These are phyloP conservation scores for Orthonychiurus folsomi DNA, from an alignment of 2,888 invertebrate species.

Conservation along the genomic window DNA sequence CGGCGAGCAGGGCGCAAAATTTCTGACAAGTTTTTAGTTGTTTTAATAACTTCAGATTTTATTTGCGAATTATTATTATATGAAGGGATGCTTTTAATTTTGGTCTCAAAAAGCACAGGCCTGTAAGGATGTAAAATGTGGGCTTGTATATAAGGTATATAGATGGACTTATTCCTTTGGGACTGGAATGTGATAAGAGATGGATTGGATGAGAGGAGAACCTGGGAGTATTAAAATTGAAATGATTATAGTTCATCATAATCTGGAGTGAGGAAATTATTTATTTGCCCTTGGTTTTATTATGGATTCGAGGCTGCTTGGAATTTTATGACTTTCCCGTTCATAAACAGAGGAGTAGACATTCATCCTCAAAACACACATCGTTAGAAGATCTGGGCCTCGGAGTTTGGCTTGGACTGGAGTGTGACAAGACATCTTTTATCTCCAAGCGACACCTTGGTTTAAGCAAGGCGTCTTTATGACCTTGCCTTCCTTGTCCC, in stretches of 20 bases:
- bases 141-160: neutral
- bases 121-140: neutral
- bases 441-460: neutral
- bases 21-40: too few relatives aligned
- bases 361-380: neutral
- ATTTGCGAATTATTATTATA: too few relatives aligned
- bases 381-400: neutral
- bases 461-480: neutral
- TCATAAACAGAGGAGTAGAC: neutral
- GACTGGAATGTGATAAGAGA: neutral
- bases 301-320: neutral
- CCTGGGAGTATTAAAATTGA: neutral
- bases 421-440: slow-evolving; percentile 1
- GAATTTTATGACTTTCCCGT: neutral
- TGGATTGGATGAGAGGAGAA: neutral
- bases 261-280: neutral
- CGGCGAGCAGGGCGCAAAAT: too few relatives aligned
- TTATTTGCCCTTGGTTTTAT: slow-evolving; percentile 1
- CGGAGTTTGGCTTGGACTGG: too few relatives aligned
- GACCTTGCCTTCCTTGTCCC: neutral
- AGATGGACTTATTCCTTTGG: neutral
- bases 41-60: too few relatives aligned
- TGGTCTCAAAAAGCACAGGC: too few relatives aligned
- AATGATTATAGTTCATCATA: neutral
- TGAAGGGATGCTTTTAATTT: too few relatives aligned